Evolutionary conservation across 2,113 vertebrate genomes (phyloP).

Genomic region (Zeus faber): DNA sequence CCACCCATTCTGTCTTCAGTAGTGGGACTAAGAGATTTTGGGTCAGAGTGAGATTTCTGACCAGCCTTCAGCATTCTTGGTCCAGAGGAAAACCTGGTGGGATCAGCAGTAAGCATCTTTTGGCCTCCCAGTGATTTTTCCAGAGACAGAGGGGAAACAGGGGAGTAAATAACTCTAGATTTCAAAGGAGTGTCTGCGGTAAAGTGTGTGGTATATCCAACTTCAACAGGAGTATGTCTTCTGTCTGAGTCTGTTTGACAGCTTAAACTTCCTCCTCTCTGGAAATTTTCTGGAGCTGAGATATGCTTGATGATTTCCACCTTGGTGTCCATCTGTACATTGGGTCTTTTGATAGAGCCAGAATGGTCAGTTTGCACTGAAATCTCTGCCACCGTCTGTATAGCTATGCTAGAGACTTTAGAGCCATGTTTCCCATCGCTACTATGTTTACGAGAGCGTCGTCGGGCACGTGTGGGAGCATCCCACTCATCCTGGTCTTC

Average conservation of each 20-base stretch:
- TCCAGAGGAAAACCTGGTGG: slow-evolving; percentile 85
- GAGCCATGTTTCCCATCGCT: slow-evolving; percentile 82
- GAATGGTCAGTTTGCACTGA: slow-evolving; percentile 97
- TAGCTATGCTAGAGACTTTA: slow-evolving; percentile 92
- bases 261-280: slow-evolving; percentile 89
- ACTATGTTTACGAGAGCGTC: slow-evolving; percentile 84
- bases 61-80: slow-evolving; percentile 88
- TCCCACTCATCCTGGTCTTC: slow-evolving; percentile 98
- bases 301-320: slow-evolving; percentile 95
- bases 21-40: slow-evolving; percentile 91
- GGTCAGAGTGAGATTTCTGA: slow-evolving; percentile 94
- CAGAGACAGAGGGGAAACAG: slow-evolving; percentile 88
- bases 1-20: slow-evolving; percentile 88
- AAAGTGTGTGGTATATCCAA: slow-evolving; percentile 88
- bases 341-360: slow-evolving; percentile 86
- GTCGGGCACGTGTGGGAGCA: slow-evolving; percentile 81
- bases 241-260: slow-evolving; percentile 94
- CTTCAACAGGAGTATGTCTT: slow-evolving; percentile 84
- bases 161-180: slow-evolving; percentile 90
- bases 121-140: slow-evolving; percentile 87
- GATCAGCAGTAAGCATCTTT: slow-evolving; percentile 86
- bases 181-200: slow-evolving; percentile 83
- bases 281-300: slow-evolving; percentile 92
- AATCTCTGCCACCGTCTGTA: slow-evolving; percentile 96
- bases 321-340: slow-evolving; percentile 85